phyloP scores from a whole-genome alignment of 2,113 vertebrate genomes.

The Burhinus oedicnemus region DNA sequence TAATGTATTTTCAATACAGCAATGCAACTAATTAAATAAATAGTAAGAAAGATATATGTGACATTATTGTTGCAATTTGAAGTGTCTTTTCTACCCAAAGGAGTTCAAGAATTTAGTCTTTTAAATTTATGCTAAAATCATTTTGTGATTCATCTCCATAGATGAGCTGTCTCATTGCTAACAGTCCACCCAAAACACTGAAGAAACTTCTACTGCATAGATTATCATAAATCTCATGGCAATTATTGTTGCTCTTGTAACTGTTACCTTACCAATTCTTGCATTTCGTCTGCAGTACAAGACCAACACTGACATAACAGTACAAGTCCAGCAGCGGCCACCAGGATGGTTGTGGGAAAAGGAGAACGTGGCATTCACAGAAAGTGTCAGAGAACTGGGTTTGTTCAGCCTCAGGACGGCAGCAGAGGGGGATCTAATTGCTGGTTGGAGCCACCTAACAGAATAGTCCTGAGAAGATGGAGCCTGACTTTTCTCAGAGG shows the following conservation, averaged over 20 bases:
- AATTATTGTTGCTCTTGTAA: neutral
- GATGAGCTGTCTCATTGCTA: neutral
- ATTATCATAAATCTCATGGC: neutral
- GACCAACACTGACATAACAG: neutral
- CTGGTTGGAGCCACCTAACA: neutral
- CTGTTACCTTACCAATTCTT: neutral
- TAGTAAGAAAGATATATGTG: neutral
- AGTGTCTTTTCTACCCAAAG: neutral
- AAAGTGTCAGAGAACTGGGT: neutral
- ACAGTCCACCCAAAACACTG: neutral
- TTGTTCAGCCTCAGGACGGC: neutral
- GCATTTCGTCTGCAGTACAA: neutral
- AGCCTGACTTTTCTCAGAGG: neutral
- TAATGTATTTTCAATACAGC: neutral
- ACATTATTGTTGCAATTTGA: neutral
- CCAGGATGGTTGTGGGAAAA: neutral
- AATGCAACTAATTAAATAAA: neutral
- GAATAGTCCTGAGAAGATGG: neutral
- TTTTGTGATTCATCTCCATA: neutral
- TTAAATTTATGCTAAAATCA: neutral
- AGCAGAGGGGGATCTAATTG: neutral
- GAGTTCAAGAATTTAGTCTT: neutral
- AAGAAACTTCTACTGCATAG: neutral
- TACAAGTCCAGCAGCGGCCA: rapidly evolving
- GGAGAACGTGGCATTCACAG: neutral